phyloP scores from a whole-genome alignment of 2,113 vertebrate genomes.

The Piprites chloris region DNA sequence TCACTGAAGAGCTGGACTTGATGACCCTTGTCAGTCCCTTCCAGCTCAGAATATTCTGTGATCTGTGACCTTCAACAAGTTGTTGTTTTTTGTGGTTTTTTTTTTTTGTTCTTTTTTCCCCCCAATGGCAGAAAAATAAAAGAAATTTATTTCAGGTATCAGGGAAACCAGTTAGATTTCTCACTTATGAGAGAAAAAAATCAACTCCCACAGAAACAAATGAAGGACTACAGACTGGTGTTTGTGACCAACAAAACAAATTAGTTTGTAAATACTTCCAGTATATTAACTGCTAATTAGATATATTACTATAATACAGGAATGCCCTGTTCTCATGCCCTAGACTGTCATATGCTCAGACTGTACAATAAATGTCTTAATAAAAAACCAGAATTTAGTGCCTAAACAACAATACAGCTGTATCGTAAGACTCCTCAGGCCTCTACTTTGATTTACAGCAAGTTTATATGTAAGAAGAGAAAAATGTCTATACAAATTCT shows the following conservation, averaged over 20 bases:
- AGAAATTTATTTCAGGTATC: neutral
- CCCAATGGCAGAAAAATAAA: neutral
- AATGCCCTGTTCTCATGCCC: neutral
- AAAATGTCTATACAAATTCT: neutral
- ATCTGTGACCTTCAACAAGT: neutral
- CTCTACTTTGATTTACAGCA: neutral
- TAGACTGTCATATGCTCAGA: neutral
- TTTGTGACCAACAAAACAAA: neutral
- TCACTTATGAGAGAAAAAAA: neutral
- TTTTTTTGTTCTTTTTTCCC: fast-evolving
- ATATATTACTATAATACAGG: neutral
- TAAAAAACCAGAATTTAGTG: neutral
- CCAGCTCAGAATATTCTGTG: neutral
- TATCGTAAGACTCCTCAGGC: neutral
- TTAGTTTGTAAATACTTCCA: neutral
- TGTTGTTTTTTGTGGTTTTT: no score
- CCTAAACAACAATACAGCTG: neutral
- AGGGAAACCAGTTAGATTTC: neutral
- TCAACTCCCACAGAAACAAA: neutral
- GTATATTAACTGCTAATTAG: neutral
- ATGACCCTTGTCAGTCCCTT: neutral
- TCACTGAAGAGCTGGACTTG: neutral
- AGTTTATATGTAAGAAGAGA: neutral
- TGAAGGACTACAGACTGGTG: neutral
- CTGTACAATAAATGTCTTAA: neutral